Base-by-base conservation (phyloP, 1,140 invertebrate genomes). In the Brachionus koreanus region DNA sequence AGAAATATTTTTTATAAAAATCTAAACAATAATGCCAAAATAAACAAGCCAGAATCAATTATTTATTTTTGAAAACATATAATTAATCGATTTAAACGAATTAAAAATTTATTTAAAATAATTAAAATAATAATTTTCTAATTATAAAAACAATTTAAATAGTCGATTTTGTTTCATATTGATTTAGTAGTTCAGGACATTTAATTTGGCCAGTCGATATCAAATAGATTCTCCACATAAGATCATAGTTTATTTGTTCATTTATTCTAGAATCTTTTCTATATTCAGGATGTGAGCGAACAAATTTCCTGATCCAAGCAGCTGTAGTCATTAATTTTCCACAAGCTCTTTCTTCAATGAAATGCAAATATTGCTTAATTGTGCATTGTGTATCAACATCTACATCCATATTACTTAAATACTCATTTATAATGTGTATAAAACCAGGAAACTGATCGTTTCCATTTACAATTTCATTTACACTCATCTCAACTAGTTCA, bases 391-490 rank as follows among this genome's bases (percentile, higher is more conserved):
- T 97, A 87, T 97, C 95, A 5, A 95, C 94, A 89, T 98, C 96
- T 10, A 84, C 83, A 33, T 85, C 83, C 92, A 98, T 94, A 65
- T 92, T 93, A 79, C 92, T 92, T 83, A 98, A 90, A 88, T 98
- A 99, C 84, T 93, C 94, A 85, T 95, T 93, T 43, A 99, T 95
- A 72, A 99, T 88, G 7, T 96, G 93, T 79, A 98, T 92, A 83
- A 98, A 89, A n/a, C 97, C 97, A 49, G 95, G 95, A 89, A 98
- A 99, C 16, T 52, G n/a, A 33, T 72, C 42, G 29, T 29, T 82
- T 85, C 97, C 97, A 89, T 98, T 98, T 76, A 99, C 94, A 85
- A 99, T 99, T 90, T 99, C 95, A 88, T 97, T 91, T 67, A 98
- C 92, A 3, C 93, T 94, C 92, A 98, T 94, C 46, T 85, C 84